Evolutionary conservation across 2,888 invertebrate genomes (phyloP), one percentile per base, ranked within the genome.

Genomic region (Tenthredo livida): DNA sequence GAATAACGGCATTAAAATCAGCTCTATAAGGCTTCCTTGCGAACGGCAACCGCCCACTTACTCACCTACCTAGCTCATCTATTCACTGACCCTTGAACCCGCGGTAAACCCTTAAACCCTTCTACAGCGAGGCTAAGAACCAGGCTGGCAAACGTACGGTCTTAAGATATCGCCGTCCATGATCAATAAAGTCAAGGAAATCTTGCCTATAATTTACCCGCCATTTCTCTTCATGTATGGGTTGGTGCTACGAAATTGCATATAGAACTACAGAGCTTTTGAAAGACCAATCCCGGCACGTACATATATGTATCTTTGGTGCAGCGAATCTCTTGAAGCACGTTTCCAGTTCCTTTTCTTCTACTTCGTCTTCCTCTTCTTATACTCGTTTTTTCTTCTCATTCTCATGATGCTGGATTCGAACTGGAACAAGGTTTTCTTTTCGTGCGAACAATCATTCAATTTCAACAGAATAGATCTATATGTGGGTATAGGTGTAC

Each of bases 71-170:
- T 50, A 73, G 29, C 47, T 77, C 47, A 77, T 77, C 77, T 77
- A 77, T 77, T 54, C 77, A 77, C 29, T 54, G 77, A 77, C 77
- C 77, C 77, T 77, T 54, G 77, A 77, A 77, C 77, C 29, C n/a
- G 33, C 77, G 54, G 50, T 77, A 77, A 54, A 77, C 77, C 77
- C 77, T 77, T 33, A 77, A 77, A 77, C 77, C 77, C 50, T 77
- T 73, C n/a, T 43, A 73, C 43, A 73, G 40, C 43, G 43, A n/a
- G 17, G 21, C 21, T 40, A 21, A 73, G 73, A 73, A 73, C 40
- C 43, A 10, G 70, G 17, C 37, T 37, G 7, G 70, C 37, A 4
- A 25, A 33, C 37, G 37, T 70, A 70, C 17, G 37, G 70, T 70
- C 67, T 70, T 17, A 70, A 43, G 70, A 70, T 70, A 70, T 70